Percentiles rank a stretch among this genome's conserved stretches.
Evolutionary conservation across 2,888 invertebrate genomes (phyloP).

Genomic region (Hybos culiciformis): DNA sequence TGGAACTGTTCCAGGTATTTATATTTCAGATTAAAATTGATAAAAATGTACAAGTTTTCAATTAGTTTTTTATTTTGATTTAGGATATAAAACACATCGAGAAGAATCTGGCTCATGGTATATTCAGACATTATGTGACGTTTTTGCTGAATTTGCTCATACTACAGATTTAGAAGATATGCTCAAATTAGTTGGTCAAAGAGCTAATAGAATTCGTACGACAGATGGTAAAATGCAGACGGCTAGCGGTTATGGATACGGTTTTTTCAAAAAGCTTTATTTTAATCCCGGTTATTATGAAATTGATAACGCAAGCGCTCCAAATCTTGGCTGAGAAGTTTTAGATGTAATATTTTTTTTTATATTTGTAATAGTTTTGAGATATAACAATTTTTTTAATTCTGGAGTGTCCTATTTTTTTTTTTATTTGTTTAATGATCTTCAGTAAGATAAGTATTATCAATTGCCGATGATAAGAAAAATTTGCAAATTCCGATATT

Average conservation of each 20-base stretch:
- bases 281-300: constrained; percentile 47
- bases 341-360: no score
- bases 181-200: constrained; percentile 46
- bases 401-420: no score
- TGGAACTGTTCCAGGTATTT: constrained; percentile 47
- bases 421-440: no score
- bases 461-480: no score
- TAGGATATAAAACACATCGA: constrained; percentile 38
- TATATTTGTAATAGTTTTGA: no score
- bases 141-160: constrained; percentile 50
- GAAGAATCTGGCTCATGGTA: constrained; percentile 55
- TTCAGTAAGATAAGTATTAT: no score
- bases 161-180: constrained; percentile 49
- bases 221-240: constrained; percentile 40
- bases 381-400: no score
- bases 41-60: background rate
- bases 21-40: background rate
- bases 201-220: constrained; percentile 34
- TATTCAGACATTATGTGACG: constrained; percentile 50
- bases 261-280: constrained; percentile 50
- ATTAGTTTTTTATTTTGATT: background rate
- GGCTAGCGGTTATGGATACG: constrained; percentile 46
- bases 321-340: no score
- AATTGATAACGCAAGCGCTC: background rate
- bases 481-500: no score